phyloP scores from a whole-genome alignment of 2,888 invertebrate genomes.

The Tortrix viridana region DNA sequence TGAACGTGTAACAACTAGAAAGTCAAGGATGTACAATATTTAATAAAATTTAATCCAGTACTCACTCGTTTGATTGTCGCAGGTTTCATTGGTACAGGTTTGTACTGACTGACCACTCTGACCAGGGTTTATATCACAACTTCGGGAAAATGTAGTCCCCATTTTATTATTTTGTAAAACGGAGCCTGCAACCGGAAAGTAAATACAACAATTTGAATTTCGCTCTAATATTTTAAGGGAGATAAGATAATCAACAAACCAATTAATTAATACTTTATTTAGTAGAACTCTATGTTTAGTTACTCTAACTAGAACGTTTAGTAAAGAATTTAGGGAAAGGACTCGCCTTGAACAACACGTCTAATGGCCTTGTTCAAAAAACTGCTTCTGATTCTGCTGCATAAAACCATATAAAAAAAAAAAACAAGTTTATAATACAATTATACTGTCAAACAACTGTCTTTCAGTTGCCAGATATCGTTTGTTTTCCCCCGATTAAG shows the following conservation, averaged over 20 bases:
- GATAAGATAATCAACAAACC: conserved; percentile 14
- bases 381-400: conserved; percentile 53
- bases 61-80: conserved; percentile 60
- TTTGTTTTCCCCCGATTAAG: background rate
- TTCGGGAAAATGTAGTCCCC: conserved; percentile 77
- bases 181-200: conserved; percentile 44
- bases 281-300: too few species aligned
- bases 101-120: conserved; percentile 40
- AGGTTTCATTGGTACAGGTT: conserved; percentile 40
- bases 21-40: background rate
- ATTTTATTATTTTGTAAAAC: conserved; percentile 53
- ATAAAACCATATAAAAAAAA: conserved; percentile 44
- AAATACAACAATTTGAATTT: conserved; percentile 41
- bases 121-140: conserved; percentile 71
- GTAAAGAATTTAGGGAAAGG: conserved; percentile 54
- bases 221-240: conserved; percentile 27
- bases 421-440: background rate
- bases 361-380: conserved; percentile 60
- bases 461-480: conserved; percentile 24
- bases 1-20: background rate
- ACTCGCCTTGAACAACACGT: conserved; percentile 69
- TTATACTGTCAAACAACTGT: conserved; percentile 18
- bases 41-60: conserved; percentile 38
- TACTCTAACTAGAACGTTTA: background rate
- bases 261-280: too few species aligned